Base-by-base conservation (phyloP, 2,888 invertebrate species). In the Protophormia terraenovae region DNA sequence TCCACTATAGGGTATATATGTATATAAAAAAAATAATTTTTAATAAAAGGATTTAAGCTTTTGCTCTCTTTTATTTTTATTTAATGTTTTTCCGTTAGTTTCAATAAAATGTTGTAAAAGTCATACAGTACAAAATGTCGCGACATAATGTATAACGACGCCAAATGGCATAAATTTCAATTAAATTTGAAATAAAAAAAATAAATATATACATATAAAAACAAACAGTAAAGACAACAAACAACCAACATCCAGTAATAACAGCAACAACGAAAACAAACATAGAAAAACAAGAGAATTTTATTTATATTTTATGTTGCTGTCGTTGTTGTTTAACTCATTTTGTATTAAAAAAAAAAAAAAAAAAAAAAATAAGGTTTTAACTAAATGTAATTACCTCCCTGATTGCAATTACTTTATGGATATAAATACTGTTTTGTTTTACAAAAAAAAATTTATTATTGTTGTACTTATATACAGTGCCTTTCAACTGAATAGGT, bases 111-210 rank as follows among this genome's bases (percentile, higher is more conserved):
- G 19, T 85, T 79, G 78, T 79, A 71, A 82, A 85, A 78, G 64
- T 85, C 81, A 82, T 78, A 41, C 62, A 79, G 53, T 67, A 80
- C 78, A 85, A 82, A 82, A 85, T 86, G 87, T 86, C 86, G 86
- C 84, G 87, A 78, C 85, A 84, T 77, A 83, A 84, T 75, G 78
- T 86, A 86, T 87, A 88, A 89, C 90, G 90, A 89, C 90, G 87
- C 89, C 89, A 90, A 89, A 89, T 90, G 90, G 90, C 89, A 90
- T 91, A 91, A 91, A 91, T 91, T 91, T 91, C 91, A 91, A 91
- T 91, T 91, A 91, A 90, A 91, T 86, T 88, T 88, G 88, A 87
- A 89, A 90, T 89, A 88, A 90, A 89, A 53, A 22, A 58, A 64
- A 67, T n/a, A n/a, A n/a, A n/a, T n/a, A n/a, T n/a, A n/a, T n/a